Percentiles rank a stretch among this genome's conserved stretches.
Conservation (phyloP, 2,113 vertebrate species). For the Semnopithecus entellus region DNA sequence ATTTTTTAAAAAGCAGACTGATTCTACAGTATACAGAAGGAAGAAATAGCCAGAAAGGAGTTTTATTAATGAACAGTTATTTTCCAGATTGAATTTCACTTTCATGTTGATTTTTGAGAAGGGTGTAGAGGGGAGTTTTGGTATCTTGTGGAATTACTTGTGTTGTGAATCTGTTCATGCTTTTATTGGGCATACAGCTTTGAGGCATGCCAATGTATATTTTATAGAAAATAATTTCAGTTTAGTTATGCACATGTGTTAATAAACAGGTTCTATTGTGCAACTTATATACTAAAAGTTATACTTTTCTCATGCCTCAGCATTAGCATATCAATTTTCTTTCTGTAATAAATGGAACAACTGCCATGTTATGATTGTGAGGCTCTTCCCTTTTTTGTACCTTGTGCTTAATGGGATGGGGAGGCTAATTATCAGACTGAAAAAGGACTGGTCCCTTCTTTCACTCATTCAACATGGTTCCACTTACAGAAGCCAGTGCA, state of each 20-base stretch:
- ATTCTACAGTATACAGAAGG: neutral
- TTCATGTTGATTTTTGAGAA: neutral
- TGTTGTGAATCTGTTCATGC: neutral
- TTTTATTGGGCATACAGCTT: neutral
- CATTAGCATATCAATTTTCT: conserved; percentile 4
- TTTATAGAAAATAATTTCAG: neutral
- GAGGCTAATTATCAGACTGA: neutral
- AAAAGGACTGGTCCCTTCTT: neutral
- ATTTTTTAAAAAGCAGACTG: neutral
- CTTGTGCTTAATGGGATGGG: neutral
- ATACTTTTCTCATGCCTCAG: neutral
- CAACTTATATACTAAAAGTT: neutral
- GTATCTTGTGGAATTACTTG: neutral
- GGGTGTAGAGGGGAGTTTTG: neutral
- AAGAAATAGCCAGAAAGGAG: neutral
- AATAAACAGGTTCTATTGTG: neutral
- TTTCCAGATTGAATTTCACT: neutral
- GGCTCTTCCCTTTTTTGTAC: neutral
- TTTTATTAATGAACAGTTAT: neutral
- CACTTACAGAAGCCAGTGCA: neutral
- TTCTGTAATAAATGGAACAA: neutral
- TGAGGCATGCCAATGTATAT: neutral
- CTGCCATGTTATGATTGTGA: neutral
- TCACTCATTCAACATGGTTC: neutral
- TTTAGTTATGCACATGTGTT: neutral